phyloP scores from a whole-genome alignment of 2,797 vertebrate species.

The Manis pentadactyla region DNA sequence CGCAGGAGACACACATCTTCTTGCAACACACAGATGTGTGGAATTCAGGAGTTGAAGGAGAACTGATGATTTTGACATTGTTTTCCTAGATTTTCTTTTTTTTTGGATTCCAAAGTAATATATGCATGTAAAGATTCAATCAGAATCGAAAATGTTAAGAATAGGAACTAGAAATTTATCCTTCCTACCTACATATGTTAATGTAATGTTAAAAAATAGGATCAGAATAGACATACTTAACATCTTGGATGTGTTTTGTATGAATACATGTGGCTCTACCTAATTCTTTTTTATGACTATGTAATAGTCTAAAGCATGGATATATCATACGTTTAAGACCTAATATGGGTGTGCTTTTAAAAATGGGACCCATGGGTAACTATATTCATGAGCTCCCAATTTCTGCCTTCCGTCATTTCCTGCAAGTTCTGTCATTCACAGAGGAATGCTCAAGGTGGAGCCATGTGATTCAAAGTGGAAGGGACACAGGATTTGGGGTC shows the following conservation, averaged over 20 bases:
- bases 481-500: not conserved
- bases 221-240: not conserved
- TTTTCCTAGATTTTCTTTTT: not conserved
- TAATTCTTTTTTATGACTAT: not conserved
- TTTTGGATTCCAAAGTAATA: not conserved
- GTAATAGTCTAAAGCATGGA: not conserved
- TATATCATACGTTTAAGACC: not conserved
- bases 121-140: not conserved
- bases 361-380: not conserved
- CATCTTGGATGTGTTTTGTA: not conserved
- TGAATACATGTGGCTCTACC: not conserved
- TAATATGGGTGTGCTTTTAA: not conserved
- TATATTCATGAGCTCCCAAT: not conserved
- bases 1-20: not conserved
- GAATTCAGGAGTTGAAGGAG: not conserved
- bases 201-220: not conserved
- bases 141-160: not conserved
- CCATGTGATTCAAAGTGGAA: not conserved
- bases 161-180: not conserved
- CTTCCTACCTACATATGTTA: not conserved
- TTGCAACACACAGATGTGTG: rapidly evolving
- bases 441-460: not conserved
- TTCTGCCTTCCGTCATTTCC: not conserved
- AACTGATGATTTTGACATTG: not conserved
- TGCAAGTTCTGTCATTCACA: not conserved